These are phyloP conservation scores for Tyrophagus putrescentiae DNA, from an alignment of 1,140 invertebrate species.

Conservation along the genomic window DNA sequence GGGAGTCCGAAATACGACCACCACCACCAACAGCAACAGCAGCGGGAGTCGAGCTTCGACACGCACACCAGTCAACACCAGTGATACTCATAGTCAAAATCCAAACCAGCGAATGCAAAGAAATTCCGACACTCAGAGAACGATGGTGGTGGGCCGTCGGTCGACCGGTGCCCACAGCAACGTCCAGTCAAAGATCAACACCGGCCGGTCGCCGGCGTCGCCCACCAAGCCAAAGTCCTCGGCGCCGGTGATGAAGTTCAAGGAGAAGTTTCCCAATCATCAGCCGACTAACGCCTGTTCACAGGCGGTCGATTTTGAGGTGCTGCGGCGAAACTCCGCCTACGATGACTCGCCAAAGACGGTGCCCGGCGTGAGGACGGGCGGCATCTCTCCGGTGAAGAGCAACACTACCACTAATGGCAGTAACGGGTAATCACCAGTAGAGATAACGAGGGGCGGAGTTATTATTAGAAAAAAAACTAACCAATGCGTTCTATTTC, in stretches of 20 bases:
- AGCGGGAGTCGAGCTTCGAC: background rate
- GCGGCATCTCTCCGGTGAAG: slow-evolving; percentile 22
- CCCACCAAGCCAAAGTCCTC: slow-evolving; percentile 3
- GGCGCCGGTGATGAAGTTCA: slow-evolving; percentile 27
- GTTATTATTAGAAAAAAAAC: background rate
- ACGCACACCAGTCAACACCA: background rate
- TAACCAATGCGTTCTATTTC: background rate
- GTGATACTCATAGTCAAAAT: background rate
- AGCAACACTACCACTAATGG: background rate
- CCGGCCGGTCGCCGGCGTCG: background rate
- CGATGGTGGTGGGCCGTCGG: background rate
- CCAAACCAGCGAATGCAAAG: background rate
- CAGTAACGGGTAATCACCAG: background rate
- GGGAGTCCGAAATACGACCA: background rate
- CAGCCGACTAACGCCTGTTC: slow-evolving; percentile 15
- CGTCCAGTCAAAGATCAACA: background rate
- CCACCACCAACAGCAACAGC: background rate
- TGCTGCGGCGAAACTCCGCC: background rate
- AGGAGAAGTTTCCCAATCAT: slow-evolving; percentile 28
- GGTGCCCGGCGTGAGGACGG: slow-evolving; percentile 22
- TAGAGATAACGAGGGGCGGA: background rate
- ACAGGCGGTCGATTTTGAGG: background rate
- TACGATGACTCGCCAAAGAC: slow-evolving; percentile 20
- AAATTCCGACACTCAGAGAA: background rate
- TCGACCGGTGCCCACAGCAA: background rate